Base-by-base conservation (phyloP, 2,888 invertebrate species). In the Cantharis nigra region DNA sequence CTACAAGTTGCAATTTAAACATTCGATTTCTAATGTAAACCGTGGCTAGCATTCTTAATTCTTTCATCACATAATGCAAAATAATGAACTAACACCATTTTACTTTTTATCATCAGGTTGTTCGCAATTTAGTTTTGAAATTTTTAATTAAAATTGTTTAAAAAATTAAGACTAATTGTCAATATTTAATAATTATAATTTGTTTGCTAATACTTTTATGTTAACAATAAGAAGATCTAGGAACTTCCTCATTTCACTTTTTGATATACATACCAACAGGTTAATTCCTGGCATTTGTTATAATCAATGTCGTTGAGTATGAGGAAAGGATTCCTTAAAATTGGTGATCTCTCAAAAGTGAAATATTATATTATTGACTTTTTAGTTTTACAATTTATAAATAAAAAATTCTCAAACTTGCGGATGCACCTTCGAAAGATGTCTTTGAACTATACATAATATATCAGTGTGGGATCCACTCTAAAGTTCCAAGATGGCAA, bases 41-140 rank as follows among this genome's bases (percentile, higher is more conserved):
- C 70, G 80, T 81, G 82, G 81, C 82, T 78, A 79, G 77, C 83
- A 83, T 83, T 82, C 83, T 80, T 75, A 81, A 83, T 82, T 80
- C 74, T 83, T 83, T 78, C 83, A 82, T 82, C 81, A 83, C 75
- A 71, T 77, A 78, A 74, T 75, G 80, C 80, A 80, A 77, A 63
- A 75, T 74, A 75, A 74, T 76, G 74, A 79, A 83, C 78, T 76
- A 77, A 79, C 80, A 82, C 81, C 82, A 62, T 62, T 80, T 49
- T 49, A 49, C 49, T 49, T 49, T 49, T 81, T 80, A 80, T 78
- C 76, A 78, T 74, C 63, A 78, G 63, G 30, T 64, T 72, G 63
- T 76, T 74, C 70, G 67, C 69, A 71, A 76, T 71, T 71, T 69
- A 49, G 63, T 78, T 78, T 76, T 78, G 78, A 76, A 78, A 78